Evolutionary conservation across 2,888 invertebrate genomes (phyloP), one percentile per base, ranked within the genome.

Genomic region (Eupithecia subumbrata): DNA sequence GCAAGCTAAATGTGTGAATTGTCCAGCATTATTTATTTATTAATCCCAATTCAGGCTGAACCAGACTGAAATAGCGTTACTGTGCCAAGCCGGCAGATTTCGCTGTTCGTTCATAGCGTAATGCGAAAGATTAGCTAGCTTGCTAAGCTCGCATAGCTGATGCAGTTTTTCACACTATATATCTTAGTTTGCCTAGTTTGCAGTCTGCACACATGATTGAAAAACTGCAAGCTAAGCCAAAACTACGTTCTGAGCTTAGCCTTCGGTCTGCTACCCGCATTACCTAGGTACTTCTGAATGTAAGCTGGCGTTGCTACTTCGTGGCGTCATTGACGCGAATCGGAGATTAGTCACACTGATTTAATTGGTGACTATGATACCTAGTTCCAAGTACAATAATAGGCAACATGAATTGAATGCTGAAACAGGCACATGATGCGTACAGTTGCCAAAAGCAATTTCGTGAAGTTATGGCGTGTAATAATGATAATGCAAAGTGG

Each of bases 321-420:
- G 18, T 67, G 5, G 30, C 18, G 40, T 48, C 66, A 60, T 76
- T 8, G 40, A 52, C 43, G 63, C 71, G 66, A 77, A 52, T 73
- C 22, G 30, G n/a, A n/a, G 72, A 52, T 75, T 72, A 77, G 69
- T 71, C 74, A 22, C 69, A 30, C 64, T 64, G 37, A 64, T 67
- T 66, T 75, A 72, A 72, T 71, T 74, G 70, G 74, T 71, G 74
- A 69, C 75, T 40, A 71, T 69, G 63, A 75, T 74, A n/a, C n/a
- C n/a, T n/a, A 75, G 71, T 69, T 63, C 34, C 60, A 52, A 52
- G 64, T 72, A 71, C 67, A 43, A 43, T 48, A 74, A 72, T 78
- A 71, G 76, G 72, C 73, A 77, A 52, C 72, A 71, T 68, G 63
- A 71, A 75, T 72, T 63, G 69, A 75, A 66, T 72, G 67, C 45